Evolutionary conservation across 2,113 vertebrate genomes (phyloP).

Genomic region (Calonectris borealis): DNA sequence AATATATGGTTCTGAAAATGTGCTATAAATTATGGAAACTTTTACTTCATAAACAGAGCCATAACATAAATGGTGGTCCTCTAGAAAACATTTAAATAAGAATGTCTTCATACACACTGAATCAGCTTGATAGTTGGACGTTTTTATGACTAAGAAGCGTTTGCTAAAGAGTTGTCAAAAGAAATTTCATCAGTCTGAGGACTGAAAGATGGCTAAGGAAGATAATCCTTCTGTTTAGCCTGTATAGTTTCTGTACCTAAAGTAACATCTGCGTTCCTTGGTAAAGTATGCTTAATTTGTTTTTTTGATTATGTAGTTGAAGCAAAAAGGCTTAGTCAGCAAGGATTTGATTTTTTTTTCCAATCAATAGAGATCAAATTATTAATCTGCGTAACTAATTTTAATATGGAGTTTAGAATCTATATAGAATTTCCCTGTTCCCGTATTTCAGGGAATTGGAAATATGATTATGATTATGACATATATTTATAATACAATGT

Average conservation of each 20-base stretch:
- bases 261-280: not conserved
- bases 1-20: not conserved
- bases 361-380: not conserved
- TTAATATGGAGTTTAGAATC: not conserved
- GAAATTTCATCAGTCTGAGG: not conserved
- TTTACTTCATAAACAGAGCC: not conserved
- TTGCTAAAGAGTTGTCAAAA: not conserved
- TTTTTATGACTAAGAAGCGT: not conserved
- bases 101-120: not conserved
- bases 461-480: not conserved
- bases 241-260: not conserved
- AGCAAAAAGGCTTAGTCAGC: not conserved
- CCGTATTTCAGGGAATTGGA: not conserved
- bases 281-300: not conserved
- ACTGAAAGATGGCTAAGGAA: not conserved
- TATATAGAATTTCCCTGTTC: not conserved
- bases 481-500: not conserved
- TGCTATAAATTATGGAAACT: not conserved
- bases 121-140: not conserved
- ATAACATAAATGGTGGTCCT: not conserved
- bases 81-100: not conserved
- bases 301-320: not conserved
- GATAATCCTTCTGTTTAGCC: not conserved
- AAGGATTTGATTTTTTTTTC: not conserved
- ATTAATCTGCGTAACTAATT: not conserved